phyloP scores from a whole-genome alignment of 2,113 vertebrate species.

The Bubalus kerabau region DNA sequence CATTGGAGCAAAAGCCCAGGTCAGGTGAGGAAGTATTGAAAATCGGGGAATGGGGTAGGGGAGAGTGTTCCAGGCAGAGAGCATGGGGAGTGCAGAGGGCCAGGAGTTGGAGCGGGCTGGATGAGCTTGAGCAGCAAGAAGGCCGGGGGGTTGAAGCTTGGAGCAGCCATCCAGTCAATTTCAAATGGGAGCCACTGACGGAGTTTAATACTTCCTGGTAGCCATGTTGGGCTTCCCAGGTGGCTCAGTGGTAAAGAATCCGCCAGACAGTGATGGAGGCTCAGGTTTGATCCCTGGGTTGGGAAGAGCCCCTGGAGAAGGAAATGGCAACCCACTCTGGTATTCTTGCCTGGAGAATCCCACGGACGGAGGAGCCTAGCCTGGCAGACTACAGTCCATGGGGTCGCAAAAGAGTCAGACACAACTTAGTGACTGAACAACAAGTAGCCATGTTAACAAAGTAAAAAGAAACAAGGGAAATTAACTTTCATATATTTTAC shows the following conservation, averaged over 20 bases:
- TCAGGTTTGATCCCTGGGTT: background rate
- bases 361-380: background rate
- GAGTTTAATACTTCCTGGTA: background rate
- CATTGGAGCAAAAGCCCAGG: background rate
- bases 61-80: background rate
- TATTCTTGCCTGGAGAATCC: background rate
- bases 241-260: background rate
- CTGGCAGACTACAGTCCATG: background rate
- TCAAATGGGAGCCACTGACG: rapidly evolving
- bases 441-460: background rate
- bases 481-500: background rate
- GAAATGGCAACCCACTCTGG: background rate
- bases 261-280: background rate
- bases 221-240: background rate
- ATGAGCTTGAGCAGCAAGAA: background rate
- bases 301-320: background rate
- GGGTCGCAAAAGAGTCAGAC: background rate
- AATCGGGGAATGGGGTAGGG: rapidly evolving
- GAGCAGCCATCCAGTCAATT: background rate
- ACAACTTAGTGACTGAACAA: background rate
- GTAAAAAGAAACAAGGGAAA: background rate
- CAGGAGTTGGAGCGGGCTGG: rapidly evolving
- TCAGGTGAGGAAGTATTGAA: background rate
- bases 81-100: background rate
- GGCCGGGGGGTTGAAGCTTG: rapidly evolving